A percentile compares a stretch with the other conserved stretches of the same genome.
Evolutionary conservation across 2,113 vertebrate species (phyloP).

Genomic region (Furnarius figulus): DNA sequence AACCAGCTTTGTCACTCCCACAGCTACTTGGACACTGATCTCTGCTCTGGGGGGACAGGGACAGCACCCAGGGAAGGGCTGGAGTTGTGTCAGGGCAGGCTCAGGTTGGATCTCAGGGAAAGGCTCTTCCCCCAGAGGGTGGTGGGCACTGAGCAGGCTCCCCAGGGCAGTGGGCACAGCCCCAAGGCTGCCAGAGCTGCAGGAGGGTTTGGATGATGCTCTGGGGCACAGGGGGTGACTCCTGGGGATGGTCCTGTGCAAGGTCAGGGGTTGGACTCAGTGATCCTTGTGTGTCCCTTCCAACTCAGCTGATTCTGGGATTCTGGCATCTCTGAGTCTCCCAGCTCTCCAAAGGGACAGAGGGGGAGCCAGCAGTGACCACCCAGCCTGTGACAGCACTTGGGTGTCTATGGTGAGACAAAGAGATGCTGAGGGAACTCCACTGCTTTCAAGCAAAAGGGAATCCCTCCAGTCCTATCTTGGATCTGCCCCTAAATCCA

Average conservation of each 20-base stretch:
- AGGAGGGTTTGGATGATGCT: neutral
- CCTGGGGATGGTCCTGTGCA: neutral
- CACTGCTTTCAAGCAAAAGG: neutral
- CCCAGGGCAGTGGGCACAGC: neutral
- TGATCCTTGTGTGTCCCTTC: neutral
- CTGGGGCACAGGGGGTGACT: neutral
- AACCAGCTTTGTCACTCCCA: neutral
- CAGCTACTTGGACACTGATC: neutral
- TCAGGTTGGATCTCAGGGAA: neutral
- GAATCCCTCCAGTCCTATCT: neutral
- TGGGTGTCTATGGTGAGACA: neutral
- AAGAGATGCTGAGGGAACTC: neutral
- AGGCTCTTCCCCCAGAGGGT: neutral
- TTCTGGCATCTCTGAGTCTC: neutral
- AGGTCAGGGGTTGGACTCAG: neutral
- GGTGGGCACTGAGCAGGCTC: neutral
- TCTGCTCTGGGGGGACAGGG: neutral
- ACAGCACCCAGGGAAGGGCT: neutral
- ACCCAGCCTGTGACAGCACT: neutral
- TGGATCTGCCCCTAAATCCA: neutral
- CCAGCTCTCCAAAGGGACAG: neutral
- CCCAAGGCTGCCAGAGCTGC: neutral
- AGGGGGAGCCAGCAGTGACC: neutral
- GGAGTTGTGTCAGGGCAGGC: neutral
- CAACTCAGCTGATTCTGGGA: neutral